A percentile compares a stretch with the other conserved stretches of the same genome.
Conservation (phyloP, 2,888 invertebrate genomes). For the Rutpela maculata region DNA sequence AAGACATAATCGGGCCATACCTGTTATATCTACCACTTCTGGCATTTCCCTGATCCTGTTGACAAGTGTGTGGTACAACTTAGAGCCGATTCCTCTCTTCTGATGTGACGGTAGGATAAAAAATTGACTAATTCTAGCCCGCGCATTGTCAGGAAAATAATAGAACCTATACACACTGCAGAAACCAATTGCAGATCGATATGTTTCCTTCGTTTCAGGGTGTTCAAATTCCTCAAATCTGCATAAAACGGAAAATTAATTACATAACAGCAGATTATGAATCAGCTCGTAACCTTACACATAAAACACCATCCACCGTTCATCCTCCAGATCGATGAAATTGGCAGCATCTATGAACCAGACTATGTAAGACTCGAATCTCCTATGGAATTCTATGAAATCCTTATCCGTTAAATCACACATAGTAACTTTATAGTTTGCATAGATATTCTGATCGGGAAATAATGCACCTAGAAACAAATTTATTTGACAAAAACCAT, state of each 20-base stretch:
- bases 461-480: slow-evolving; percentile 43
- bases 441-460: slow-evolving; percentile 61
- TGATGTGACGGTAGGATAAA: slow-evolving; percentile 95
- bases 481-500: too few species aligned
- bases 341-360: slow-evolving; percentile 98
- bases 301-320: slow-evolving; percentile 92
- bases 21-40: slow-evolving; percentile 83
- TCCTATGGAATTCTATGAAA: slow-evolving; percentile 87
- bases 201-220: slow-evolving; percentile 75
- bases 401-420: slow-evolving; percentile 83
- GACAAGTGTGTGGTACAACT: slow-evolving; percentile 77
- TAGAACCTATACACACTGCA: slow-evolving; percentile 96
- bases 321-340: slow-evolving; percentile 94
- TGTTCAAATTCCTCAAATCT: slow-evolving; percentile 84
- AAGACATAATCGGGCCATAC: slow-evolving; percentile 74
- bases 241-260: slow-evolving; percentile 56
- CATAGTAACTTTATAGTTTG: slow-evolving; percentile 86
- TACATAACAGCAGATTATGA: neutral
- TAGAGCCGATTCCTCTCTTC: slow-evolving; percentile 88
- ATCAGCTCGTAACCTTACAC: slow-evolving; percentile 77
- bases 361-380: slow-evolving; percentile 92
- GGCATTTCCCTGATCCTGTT: slow-evolving; percentile 68
- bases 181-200: slow-evolving; percentile 90
- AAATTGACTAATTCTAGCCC: slow-evolving; percentile 95
- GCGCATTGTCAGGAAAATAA: slow-evolving; percentile 89